Evolutionary conservation across 2,113 vertebrate species (phyloP).

Genomic region (Eptatretus burgeri): DNA sequence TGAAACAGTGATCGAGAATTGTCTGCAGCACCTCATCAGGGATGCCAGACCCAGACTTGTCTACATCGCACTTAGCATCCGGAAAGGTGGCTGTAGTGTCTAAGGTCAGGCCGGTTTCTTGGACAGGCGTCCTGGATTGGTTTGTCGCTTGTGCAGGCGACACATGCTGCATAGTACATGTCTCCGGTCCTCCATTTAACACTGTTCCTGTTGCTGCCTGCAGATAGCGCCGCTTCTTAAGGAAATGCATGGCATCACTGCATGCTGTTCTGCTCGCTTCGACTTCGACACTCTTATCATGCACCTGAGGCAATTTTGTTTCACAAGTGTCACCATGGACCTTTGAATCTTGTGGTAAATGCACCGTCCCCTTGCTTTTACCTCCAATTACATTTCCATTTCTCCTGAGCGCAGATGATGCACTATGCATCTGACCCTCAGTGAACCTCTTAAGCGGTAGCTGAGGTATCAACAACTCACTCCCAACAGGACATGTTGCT

Average conservation of each 20-base stretch:
- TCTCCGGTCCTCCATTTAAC: constrained; percentile 46
- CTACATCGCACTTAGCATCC: constrained; percentile 59
- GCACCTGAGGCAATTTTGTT: background rate
- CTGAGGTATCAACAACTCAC: background rate
- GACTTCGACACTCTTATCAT: background rate
- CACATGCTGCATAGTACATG: constrained; percentile 50
- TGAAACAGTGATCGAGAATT: constrained; percentile 81
- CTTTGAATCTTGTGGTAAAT: background rate
- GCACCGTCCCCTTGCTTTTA: background rate
- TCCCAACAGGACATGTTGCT: too few species aligned
- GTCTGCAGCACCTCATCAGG: constrained; percentile 93
- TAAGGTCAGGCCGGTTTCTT: constrained; percentile 47
- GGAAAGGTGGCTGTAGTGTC: constrained; percentile 45
- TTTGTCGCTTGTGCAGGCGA: constrained; percentile 21
- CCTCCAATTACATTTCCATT: too few species aligned
- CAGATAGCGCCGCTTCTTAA: constrained; percentile 90
- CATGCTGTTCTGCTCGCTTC: constrained; percentile 25
- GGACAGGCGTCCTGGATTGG: constrained; percentile 56
- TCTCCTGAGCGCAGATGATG: background rate
- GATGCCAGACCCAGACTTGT: constrained; percentile 86
- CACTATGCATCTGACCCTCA: background rate
- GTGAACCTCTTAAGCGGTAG: constrained; percentile 1
- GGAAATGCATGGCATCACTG: constrained; percentile 96
- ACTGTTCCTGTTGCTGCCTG: constrained; percentile 32
- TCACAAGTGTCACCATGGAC: background rate